Base-by-base conservation (phyloP, 2,888 invertebrate genomes). In the Caenorhabditis drosophilae region DNA sequence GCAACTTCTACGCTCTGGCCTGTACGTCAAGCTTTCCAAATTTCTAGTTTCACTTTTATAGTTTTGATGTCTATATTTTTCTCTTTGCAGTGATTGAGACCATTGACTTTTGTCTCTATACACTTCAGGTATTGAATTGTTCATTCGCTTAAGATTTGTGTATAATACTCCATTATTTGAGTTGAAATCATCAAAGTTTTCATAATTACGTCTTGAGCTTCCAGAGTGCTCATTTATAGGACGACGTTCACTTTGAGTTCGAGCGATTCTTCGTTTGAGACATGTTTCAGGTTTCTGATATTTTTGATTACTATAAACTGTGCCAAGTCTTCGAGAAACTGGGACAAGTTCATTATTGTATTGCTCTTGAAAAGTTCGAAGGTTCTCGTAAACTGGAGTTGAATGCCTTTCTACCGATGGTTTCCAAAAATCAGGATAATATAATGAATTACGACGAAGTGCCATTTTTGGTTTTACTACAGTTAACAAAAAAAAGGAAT, bases 231-330 rank as follows among this genome's bases (percentile, higher is more conserved):
- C 36, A 12, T 36, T 36, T n/a, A 4, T 9, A 12, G 53, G 42
- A 23, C 51, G 59, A 41, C 69, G 25, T 53, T 70, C 69, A 40
- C 69, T 70, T 49, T 70, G 67, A 12, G 66, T 70, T 52, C 73
- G 40, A 16, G 70, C 70, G 6, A 67, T 73, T 27, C 66, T 59
- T 36, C 73, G 34, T 52, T 73, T 73, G 25, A 73, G 40, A 12
- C 61, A 62, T n/a, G 70, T 67, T 40, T 73, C 69, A 4, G 62
- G 56, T 31, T 64, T 63, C 16, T 53, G 59, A 11, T 46, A 18
- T 23, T 49, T 36, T 20, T n/a, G 49, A 9, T 57, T 38, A 11
- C 25, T 20, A 36, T 63, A 63, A 7, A 45, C 26, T 2, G 57
- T 26, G 18, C 63, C 63, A 4, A 63, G 63, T 35, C 57, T 31